phyloP scores from a whole-genome alignment of 2,888 invertebrate genomes.

The Busseola fusca region DNA sequence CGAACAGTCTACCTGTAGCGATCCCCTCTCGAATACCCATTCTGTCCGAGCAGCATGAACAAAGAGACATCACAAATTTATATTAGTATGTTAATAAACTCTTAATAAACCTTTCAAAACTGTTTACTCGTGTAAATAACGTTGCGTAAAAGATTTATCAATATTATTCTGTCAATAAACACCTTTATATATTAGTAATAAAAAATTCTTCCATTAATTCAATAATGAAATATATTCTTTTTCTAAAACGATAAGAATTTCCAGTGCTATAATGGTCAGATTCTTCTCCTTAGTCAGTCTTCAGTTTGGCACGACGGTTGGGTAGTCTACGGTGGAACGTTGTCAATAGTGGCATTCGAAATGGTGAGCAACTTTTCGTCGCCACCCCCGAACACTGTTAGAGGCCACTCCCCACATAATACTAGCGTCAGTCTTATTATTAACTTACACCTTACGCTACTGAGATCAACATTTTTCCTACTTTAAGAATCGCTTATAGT shows the following conservation, averaged over 20 bases:
- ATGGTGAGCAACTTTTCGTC: conserved; percentile 48
- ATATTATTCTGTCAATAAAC: conserved; percentile 80
- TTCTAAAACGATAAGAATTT: conserved; percentile 60
- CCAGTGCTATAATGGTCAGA: conserved; percentile 48
- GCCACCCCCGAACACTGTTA: conserved; percentile 61
- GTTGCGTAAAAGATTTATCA: conserved; percentile 79
- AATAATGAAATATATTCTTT: conserved; percentile 71
- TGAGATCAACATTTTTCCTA: conserved; percentile 68
- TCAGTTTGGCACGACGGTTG: conserved; percentile 34
- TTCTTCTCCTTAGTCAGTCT: conserved; percentile 55
- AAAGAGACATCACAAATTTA: conserved; percentile 77
- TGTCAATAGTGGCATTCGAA: conserved; percentile 36
- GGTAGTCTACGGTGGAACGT: conserved; percentile 22
- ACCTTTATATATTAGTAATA: conserved; percentile 74
- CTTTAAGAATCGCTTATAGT: conserved; percentile 63
- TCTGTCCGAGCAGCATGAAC: conserved; percentile 85
- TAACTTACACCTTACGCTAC: conserved; percentile 66
- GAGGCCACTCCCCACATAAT: conserved; percentile 64
- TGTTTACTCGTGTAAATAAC: conserved; percentile 73
- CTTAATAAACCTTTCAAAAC: conserved; percentile 79
- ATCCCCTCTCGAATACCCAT: conserved; percentile 85
- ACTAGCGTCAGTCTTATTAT: conserved; percentile 77
- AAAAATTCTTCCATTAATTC: conserved; percentile 70
- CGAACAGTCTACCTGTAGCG: conserved; percentile 82
- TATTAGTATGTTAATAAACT: conserved; percentile 72